A percentile compares a stretch with the other conserved stretches of the same genome.
These are phyloP conservation scores for Diceros bicornis DNA, from an alignment of 2,797 vertebrate genomes.

Conservation along the genomic window DNA sequence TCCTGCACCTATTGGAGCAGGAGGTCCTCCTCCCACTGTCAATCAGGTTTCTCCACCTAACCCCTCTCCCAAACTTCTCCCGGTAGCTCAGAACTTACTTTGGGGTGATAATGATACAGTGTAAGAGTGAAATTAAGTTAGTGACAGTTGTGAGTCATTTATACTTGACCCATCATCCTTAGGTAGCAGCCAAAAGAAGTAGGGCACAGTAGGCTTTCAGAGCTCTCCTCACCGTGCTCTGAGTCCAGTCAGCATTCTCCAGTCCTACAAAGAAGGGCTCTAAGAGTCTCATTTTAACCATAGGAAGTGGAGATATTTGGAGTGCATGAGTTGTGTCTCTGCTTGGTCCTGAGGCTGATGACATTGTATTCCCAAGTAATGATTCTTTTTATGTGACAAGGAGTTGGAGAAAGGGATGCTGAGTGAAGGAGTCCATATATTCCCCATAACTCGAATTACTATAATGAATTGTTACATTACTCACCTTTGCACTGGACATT, in stretches of 20 bases:
- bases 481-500: conserved; percentile 83
- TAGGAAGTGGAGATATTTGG: not conserved
- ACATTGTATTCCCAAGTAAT: conserved; percentile 55
- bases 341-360: conserved; percentile 9
- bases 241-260: not conserved
- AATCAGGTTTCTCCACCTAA: not conserved
- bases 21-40: not conserved
- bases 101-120: not conserved
- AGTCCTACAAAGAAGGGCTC: not conserved
- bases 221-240: not conserved
- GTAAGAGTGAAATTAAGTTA: conserved; percentile 2
- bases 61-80: not conserved
- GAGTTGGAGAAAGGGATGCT: conserved; percentile 77
- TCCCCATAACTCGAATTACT: conserved; percentile 78
- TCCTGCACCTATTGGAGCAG: not conserved
- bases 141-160: not conserved
- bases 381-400: conserved; percentile 81
- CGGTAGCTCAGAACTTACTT: not conserved
- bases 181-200: not conserved
- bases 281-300: not conserved
- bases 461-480: conserved; percentile 83
- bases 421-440: conserved; percentile 78
- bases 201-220: not conserved
- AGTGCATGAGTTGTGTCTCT: conserved; percentile 43
- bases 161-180: not conserved